These are phyloP conservation scores for Ammospiza nelsoni DNA, from an alignment of 2,113 vertebrate species.

Conservation along the genomic window DNA sequence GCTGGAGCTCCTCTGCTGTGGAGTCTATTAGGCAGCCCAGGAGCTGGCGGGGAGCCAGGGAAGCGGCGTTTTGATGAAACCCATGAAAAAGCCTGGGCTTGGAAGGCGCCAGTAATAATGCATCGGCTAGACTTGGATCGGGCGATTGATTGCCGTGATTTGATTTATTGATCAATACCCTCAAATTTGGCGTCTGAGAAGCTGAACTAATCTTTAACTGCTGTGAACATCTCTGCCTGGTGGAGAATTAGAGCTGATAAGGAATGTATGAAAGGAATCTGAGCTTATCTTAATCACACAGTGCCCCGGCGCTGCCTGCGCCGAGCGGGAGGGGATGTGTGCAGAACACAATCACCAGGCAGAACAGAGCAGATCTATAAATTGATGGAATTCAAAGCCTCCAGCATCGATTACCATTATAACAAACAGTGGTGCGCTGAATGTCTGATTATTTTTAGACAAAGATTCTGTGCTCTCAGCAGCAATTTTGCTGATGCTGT, in stretches of 20 bases:
- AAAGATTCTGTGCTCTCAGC: conserved; percentile 99
- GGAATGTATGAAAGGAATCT: conserved; percentile 89
- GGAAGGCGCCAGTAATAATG: conserved; percentile 91
- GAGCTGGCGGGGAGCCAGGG: conserved; percentile 81
- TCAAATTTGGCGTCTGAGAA: conserved; percentile 92
- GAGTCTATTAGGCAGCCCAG: conserved; percentile 82
- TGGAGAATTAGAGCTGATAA: conserved; percentile 89
- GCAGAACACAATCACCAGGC: conserved; percentile 90
- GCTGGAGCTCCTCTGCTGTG: conserved; percentile 81
- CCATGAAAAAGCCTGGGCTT: conserved; percentile 75
- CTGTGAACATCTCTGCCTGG: conserved; percentile 88
- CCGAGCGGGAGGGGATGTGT: conserved; percentile 73
- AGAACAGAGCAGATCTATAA: conserved; percentile 99
- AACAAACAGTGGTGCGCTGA: conserved; percentile 98
- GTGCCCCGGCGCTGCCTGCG: conserved; percentile 69
- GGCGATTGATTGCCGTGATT: conserved; percentile 95
- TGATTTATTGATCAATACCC: conserved; percentile 99
- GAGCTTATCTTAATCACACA: conserved; percentile 94
- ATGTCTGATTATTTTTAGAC: conserved; percentile 99
- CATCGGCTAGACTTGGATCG: conserved; percentile 92
- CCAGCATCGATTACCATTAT: conserved; percentile 99
- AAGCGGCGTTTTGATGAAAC: conserved; percentile 82
- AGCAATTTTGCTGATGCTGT: conserved; percentile 99
- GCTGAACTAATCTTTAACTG: conserved; percentile 92
- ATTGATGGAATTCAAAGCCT: conserved; percentile 99